These are phyloP conservation scores for Anoncus sp. DNA, from an alignment of 2,888 invertebrate species.

Conservation along the genomic window DNA sequence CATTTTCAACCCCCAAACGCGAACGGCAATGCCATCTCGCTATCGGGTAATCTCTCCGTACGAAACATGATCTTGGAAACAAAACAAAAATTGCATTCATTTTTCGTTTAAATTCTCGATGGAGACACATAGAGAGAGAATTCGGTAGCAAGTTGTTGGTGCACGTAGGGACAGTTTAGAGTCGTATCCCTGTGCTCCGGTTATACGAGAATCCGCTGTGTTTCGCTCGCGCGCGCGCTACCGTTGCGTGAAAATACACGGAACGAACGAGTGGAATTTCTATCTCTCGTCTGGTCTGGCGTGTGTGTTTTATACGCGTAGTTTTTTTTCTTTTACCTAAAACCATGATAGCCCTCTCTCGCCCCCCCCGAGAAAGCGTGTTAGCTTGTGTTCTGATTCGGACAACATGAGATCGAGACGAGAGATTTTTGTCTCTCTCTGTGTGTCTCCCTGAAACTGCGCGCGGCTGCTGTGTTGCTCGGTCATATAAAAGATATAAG, in stretches of 20 bases:
- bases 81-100: background rate
- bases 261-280: slow-evolving; percentile 64
- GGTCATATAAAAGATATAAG: slow-evolving; percentile 76
- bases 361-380: slow-evolving; percentile 58
- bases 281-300: slow-evolving; percentile 60
- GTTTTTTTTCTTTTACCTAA: slow-evolving; percentile 51
- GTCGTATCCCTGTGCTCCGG: slow-evolving; percentile 73
- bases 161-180: slow-evolving; percentile 78
- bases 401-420: slow-evolving; percentile 75
- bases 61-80: background rate
- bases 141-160: slow-evolving; percentile 78
- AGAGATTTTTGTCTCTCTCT: slow-evolving; percentile 73
- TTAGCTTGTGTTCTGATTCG: slow-evolving; percentile 70
- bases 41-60: background rate
- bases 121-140: slow-evolving; percentile 65
- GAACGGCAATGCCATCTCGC: too few relatives aligned
- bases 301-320: slow-evolving; percentile 73
- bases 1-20: too few relatives aligned
- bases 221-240: slow-evolving; percentile 73
- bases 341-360: slow-evolving; percentile 54
- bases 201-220: slow-evolving; percentile 71
- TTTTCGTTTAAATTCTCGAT: background rate
- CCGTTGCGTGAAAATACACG: slow-evolving; percentile 70
- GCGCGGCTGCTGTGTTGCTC: slow-evolving; percentile 71
- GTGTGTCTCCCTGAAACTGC: slow-evolving; percentile 51